Evolutionary conservation across 2,888 invertebrate species (phyloP).

Genomic region (Drosophila prostipennis): DNA sequence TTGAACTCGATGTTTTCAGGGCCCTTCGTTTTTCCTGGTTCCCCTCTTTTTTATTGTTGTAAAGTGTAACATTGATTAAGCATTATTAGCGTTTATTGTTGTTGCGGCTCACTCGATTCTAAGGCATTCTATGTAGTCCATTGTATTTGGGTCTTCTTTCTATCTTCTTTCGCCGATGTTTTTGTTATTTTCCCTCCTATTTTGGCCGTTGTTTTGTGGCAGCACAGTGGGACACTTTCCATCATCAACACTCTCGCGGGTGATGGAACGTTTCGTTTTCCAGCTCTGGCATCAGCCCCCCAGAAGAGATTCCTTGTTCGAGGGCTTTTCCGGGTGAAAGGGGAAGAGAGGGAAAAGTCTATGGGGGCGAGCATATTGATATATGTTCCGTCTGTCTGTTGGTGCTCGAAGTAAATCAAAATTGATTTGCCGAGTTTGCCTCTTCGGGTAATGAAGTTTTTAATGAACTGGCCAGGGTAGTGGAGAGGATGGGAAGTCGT

Average conservation of each 20-base stretch:
- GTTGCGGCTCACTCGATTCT: conserved; percentile 51
- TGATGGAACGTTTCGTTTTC: conserved; percentile 73
- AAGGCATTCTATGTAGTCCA: conserved; percentile 32
- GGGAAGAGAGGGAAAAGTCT: neutral
- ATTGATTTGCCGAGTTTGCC: conserved; percentile 61
- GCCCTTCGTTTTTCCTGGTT: conserved; percentile 35
- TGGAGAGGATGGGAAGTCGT: neutral
- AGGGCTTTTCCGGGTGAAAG: conserved; percentile 9
- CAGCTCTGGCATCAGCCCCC: conserved; percentile 53
- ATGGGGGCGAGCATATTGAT: conserved; percentile 52
- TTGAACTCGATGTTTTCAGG: conserved; percentile 45
- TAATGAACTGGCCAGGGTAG: conserved; percentile 55
- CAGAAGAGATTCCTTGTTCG: conserved; percentile 29
- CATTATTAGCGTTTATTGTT: conserved; percentile 79
- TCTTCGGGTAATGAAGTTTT: conserved; percentile 60
- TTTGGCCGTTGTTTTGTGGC: conserved; percentile 50
- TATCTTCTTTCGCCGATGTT: conserved; percentile 38
- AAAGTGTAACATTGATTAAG: conserved; percentile 83
- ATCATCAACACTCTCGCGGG: conserved; percentile 71
- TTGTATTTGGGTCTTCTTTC: conserved; percentile 49
- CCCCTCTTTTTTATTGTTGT: conserved; percentile 54
- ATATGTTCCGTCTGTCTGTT: conserved; percentile 42
- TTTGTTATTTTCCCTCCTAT: conserved; percentile 33
- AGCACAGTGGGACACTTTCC: conserved; percentile 79
- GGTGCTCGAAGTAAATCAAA: conserved; percentile 65